Conservation (phyloP, 2,888 invertebrate genomes). For the Phalangium opilio region DNA sequence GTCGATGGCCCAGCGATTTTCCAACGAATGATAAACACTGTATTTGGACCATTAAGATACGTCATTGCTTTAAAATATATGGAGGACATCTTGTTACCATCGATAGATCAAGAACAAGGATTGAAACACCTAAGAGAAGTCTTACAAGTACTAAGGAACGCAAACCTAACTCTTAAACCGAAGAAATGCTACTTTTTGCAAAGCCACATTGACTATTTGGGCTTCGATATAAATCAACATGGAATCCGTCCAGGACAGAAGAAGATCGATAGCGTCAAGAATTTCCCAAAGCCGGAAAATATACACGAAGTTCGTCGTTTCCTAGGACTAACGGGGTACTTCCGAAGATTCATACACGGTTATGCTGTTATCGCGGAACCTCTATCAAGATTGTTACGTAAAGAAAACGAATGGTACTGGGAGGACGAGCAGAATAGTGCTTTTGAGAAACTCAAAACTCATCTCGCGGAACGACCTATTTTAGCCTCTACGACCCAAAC, state of each 20-base stretch:
- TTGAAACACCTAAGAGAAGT: not conserved
- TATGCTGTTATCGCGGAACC: not conserved
- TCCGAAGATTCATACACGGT: constrained; percentile 1
- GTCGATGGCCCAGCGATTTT: not conserved
- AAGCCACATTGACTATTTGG: not conserved
- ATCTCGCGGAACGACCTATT: no score
- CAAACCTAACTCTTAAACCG: constrained; percentile 1
- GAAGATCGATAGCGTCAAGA: not conserved
- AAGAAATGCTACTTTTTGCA: constrained; percentile 1
- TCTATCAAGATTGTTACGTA: not conserved
- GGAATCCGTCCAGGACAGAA: not conserved
- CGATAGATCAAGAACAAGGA: not conserved
- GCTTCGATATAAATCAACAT: not conserved
- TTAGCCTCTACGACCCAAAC: not conserved
- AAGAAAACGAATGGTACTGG: not conserved
- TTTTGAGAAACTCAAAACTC: no score
- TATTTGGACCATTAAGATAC: not conserved
- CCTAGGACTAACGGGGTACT: constrained; percentile 1
- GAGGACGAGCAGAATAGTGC: not conserved
- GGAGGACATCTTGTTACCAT: constrained; percentile 4
- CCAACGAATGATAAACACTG: not conserved
- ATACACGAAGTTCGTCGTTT: not conserved
- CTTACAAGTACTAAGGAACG: not conserved
- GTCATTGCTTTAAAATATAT: not conserved
- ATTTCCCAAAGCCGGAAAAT: not conserved